These are phyloP conservation scores for Sebastes cheni DNA, from an alignment of 2,797 vertebrate genomes.

Conservation along the genomic window DNA sequence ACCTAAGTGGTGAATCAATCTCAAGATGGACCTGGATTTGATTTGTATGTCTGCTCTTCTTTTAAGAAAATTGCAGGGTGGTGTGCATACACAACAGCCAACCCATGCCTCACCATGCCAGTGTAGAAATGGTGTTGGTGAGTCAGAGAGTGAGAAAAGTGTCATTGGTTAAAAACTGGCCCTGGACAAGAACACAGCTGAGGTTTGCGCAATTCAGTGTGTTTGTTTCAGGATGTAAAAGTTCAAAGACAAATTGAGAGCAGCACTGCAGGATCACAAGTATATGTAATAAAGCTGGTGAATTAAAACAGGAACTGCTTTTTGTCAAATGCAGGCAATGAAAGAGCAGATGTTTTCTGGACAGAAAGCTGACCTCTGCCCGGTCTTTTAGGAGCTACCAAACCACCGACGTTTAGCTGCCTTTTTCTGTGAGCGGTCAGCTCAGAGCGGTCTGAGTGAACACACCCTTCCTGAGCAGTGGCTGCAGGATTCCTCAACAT, in stretches of 20 bases:
- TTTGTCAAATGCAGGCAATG: slow-evolving; percentile 13
- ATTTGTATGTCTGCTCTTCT: neutral
- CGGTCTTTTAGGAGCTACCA: slow-evolving; percentile 50
- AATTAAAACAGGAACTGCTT: slow-evolving; percentile 15
- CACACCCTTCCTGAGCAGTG: slow-evolving; percentile 74
- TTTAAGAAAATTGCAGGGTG: neutral
- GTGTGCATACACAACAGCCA: neutral
- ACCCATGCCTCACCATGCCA: neutral
- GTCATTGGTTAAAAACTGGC: neutral
- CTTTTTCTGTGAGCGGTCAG: slow-evolving; percentile 70
- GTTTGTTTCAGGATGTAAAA: neutral
- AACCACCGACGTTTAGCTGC: slow-evolving; percentile 55
- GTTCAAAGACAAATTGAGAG: neutral
- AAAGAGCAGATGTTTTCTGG: slow-evolving; percentile 40
- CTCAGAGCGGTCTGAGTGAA: slow-evolving; percentile 39
- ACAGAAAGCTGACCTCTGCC: slow-evolving; percentile 47
- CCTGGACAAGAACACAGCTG: neutral
- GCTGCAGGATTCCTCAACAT: slow-evolving; percentile 39
- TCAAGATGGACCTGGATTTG: neutral
- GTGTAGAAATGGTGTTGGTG: neutral
- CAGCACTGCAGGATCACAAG: neutral
- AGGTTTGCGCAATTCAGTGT: neutral
- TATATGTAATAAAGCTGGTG: neutral
- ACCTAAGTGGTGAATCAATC: slow-evolving; percentile 8
- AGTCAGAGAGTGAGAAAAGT: slow-evolving; percentile 6